Percentiles rank a stretch among this genome's conserved stretches.
phyloP scores from a whole-genome alignment of 2,113 vertebrate species.

The Rallus limicola region DNA sequence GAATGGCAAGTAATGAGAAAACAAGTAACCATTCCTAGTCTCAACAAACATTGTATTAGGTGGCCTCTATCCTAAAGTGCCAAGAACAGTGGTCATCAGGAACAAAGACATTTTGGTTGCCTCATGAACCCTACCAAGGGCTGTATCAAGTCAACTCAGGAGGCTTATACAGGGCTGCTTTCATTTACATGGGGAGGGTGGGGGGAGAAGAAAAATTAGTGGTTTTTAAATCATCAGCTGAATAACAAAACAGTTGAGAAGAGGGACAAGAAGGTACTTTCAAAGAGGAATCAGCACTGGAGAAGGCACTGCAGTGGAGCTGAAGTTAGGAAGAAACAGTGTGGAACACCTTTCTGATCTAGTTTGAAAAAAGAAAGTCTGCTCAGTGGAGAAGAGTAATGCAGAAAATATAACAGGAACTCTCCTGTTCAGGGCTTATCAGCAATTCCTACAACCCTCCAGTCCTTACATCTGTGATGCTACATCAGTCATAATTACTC shows the following conservation, averaged over 20 bases:
- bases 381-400: not conserved
- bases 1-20: not conserved
- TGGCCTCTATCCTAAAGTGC: not conserved
- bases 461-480: not conserved
- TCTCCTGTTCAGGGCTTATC: not conserved
- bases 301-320: not conserved
- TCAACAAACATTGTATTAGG: not conserved
- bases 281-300: not conserved
- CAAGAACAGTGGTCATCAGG: not conserved
- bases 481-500: not conserved
- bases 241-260: not conserved
- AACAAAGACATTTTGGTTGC: not conserved
- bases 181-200: not conserved
- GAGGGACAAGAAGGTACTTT: not conserved
- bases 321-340: not conserved
- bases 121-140: not conserved
- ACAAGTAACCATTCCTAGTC: not conserved
- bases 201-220: not conserved
- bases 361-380: not conserved
- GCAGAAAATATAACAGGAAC: not conserved
- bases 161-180: not conserved
- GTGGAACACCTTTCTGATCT: not conserved
- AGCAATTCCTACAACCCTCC: not conserved
- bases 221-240: not conserved
- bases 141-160: not conserved